phyloP scores from a whole-genome alignment of 1,140 invertebrate species.

The Drosophila tsacasi region DNA sequence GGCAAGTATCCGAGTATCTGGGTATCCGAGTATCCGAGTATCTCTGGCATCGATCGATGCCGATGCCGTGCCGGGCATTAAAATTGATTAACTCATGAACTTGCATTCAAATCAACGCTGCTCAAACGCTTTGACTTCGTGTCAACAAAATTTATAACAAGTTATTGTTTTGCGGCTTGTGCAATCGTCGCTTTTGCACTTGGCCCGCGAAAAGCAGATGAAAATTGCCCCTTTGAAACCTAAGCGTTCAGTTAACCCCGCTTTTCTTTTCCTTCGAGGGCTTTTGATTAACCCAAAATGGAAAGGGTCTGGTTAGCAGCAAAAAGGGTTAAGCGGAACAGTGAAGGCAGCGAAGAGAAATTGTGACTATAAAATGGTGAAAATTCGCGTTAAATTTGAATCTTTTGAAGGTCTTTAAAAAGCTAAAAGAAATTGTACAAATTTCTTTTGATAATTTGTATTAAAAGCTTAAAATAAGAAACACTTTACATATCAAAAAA shows the following conservation, averaged over 20 bases:
- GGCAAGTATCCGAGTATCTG: not conserved
- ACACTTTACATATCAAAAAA: not conserved
- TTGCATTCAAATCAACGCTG: constrained; percentile 77
- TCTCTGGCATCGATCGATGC: constrained; percentile 28
- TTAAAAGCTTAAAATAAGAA: not conserved
- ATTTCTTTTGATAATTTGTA: no score
- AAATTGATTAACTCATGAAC: constrained; percentile 82
- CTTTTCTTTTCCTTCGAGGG: not conserved
- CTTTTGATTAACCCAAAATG: constrained; percentile 19
- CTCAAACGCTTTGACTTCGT: constrained; percentile 76
- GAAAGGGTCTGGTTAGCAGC: not conserved
- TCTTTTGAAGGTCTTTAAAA: not conserved
- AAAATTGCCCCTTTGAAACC: constrained; percentile 27
- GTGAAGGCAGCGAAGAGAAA: not conserved
- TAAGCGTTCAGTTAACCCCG: constrained; percentile 1
- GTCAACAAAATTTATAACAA: constrained; percentile 78
- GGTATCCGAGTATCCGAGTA: not conserved
- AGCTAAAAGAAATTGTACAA: not conserved
- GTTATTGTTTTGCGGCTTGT: constrained; percentile 46
- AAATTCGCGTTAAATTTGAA: not conserved
- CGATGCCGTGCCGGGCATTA: constrained; percentile 52
- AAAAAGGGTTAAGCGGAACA: constrained; percentile 15
- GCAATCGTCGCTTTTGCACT: constrained; percentile 53
- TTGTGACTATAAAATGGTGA: not conserved
- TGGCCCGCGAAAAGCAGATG: constrained; percentile 41